Conservation (phyloP, 2,113 vertebrate genomes). For the Oryzias celebensis region DNA sequence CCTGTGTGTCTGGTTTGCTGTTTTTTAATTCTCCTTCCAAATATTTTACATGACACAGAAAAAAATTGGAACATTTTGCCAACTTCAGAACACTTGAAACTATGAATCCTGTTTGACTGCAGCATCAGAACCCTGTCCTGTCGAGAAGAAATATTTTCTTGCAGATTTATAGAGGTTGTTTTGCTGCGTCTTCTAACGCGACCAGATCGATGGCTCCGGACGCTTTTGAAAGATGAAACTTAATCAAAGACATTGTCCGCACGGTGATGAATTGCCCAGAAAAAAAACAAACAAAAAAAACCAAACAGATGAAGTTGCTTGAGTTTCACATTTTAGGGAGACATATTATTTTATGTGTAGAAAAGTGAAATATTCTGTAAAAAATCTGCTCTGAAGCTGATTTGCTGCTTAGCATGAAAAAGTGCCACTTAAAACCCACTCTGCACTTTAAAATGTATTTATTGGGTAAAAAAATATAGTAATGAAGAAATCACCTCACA, state of each 20-base stretch:
- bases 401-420: slow-evolving; percentile 13
- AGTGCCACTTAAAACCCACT: slow-evolving; percentile 6
- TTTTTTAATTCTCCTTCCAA: too few relatives aligned
- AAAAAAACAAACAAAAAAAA: slow-evolving; percentile 2
- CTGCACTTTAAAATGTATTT: slow-evolving; percentile 1
- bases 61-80: too few relatives aligned
- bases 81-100: slow-evolving; percentile 7
- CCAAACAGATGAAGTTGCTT: not conserved
- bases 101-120: slow-evolving; percentile 5
- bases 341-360: not conserved
- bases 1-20: too few relatives aligned
- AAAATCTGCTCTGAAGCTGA: slow-evolving; percentile 10
- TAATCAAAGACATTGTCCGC: slow-evolving; percentile 14
- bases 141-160: slow-evolving; percentile 9
- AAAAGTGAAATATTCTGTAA: too few relatives aligned
- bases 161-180: slow-evolving; percentile 22
- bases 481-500: too few relatives aligned
- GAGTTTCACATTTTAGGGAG: not conserved
- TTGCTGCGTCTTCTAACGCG: slow-evolving; percentile 16
- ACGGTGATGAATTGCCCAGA: slow-evolving; percentile 15
- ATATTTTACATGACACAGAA: too few relatives aligned
- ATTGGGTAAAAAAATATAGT: not conserved
- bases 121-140: slow-evolving; percentile 4
- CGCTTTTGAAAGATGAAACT: not conserved
- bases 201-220: slow-evolving; percentile 36